Conservation (phyloP, 2,113 vertebrate species). For the Ophthalmolycus amberensis region DNA sequence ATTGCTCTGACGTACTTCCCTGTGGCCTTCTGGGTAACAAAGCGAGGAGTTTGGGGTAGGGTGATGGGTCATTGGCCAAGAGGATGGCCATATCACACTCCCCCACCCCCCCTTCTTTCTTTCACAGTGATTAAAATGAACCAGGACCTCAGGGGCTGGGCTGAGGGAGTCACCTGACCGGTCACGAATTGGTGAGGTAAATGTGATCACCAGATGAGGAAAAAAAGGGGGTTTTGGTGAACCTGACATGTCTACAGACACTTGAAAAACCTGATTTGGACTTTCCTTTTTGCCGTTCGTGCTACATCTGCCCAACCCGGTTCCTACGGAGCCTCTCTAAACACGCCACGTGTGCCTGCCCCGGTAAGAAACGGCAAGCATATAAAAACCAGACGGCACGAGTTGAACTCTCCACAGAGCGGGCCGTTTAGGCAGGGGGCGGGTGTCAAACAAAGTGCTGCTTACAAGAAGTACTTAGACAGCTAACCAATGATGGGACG, state of each 20-base stretch:
- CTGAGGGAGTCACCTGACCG: conserved; percentile 25
- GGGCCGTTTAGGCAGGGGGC: neutral
- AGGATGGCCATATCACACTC: conserved; percentile 25
- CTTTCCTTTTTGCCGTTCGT: neutral
- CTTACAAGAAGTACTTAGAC: conserved; percentile 41
- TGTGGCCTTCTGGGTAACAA: conserved; percentile 64
- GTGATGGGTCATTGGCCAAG: conserved; percentile 41
- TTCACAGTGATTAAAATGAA: conserved; percentile 80
- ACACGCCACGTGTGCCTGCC: conserved; percentile 29
- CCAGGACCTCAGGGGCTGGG: conserved; percentile 28
- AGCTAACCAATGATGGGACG: conserved; percentile 52
- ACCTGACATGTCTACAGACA: neutral
- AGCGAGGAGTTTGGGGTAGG: conserved; percentile 1
- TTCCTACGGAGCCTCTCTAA: conserved; percentile 27
- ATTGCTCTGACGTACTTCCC: conserved; percentile 72
- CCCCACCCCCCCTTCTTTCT: conserved; percentile 18
- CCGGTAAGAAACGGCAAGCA: conserved; percentile 7
- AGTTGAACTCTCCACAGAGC: conserved; percentile 25
- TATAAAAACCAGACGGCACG: conserved; percentile 23
- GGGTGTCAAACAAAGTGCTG: conserved; percentile 40
- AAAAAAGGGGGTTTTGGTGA: neutral
- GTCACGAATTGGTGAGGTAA: conserved; percentile 8
- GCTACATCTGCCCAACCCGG: conserved; percentile 48
- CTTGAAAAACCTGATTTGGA: conserved; percentile 6
- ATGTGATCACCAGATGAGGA: neutral